Evolutionary conservation across 2,797 vertebrate genomes (phyloP), one percentile per base, ranked within the genome.

Genomic region (Natrix natrix): DNA sequence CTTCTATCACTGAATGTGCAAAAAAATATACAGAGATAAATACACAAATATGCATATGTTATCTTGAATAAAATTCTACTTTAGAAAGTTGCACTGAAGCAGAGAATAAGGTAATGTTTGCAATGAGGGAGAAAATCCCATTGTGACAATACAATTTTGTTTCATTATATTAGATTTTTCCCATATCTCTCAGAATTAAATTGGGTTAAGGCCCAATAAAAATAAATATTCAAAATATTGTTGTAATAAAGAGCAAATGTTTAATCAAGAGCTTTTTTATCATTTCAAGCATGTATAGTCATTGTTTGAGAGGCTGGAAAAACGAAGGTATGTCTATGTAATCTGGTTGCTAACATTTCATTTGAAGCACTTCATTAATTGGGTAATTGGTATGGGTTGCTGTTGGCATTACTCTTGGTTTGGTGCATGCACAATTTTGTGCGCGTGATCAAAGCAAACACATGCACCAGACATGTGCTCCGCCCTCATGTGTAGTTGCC

Each of bases 291-390:
- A 48, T 48, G 37, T 83, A 48, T 83, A 48, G 8, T 83, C 20
- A 83, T 83, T 83, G 20, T 78, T 10, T 78, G 37, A 78, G 37
- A 17, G 37, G 1, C 20, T 48, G 37, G 74, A 48, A 83, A 83
- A 83, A 78, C 52, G 91, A 92, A 24, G 28, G 8, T 2, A 91
- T 92, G 93, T 78, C 32, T 93, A 2, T 94, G 20, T 92, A 95
- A 96, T 94, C 28, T 28, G 93, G 10, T 92, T 94, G 55, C 91
- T 60, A 92, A 93, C 94, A 91, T 91, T 94, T 95, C 94, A 94
- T 55, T 88, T 91, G 91, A 93, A 95, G 94, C 93, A 93, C 88
- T 89, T 95, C 57, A 94, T 96, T 93, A 83, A 48, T 43, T 83
- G 74, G 95, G 95, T 94, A 95, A 96, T 94, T 96, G 69, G 91